These are phyloP conservation scores for Pardalotus punctatus DNA, from an alignment of 2,113 vertebrate genomes.

Conservation along the genomic window DNA sequence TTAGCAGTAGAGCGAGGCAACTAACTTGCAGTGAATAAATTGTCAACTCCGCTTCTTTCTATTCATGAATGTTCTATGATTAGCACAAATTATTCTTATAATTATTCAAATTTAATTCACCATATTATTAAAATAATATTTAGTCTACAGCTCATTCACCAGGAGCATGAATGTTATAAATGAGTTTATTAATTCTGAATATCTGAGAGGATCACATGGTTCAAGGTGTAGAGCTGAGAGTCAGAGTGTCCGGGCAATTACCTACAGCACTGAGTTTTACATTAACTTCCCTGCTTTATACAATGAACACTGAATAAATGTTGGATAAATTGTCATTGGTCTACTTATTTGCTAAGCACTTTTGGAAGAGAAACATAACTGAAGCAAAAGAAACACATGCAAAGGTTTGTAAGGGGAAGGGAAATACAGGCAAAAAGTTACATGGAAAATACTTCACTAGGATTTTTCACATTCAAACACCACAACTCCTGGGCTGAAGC, in stretches of 20 bases:
- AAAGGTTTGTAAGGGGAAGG: neutral
- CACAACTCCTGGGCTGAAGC: neutral
- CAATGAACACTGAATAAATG: neutral
- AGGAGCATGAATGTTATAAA: neutral
- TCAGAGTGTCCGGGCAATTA: neutral
- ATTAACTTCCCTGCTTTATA: neutral
- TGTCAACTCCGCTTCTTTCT: neutral
- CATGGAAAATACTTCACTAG: neutral
- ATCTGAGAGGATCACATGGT: neutral
- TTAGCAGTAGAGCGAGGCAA: neutral
- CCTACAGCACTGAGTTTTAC: neutral
- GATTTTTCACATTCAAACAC: neutral
- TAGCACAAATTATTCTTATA: conserved; percentile 26
- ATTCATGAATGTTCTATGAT: neutral
- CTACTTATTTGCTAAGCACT: neutral
- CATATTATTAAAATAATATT: conserved; percentile 29
- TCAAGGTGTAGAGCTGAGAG: conserved; percentile 7
- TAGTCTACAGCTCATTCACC: conserved; percentile 39
- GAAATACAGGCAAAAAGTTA: neutral
- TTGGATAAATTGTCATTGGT: neutral
- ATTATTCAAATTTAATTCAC: conserved; percentile 45
- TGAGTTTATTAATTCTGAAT: conserved; percentile 32
- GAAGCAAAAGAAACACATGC: neutral
- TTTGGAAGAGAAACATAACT: neutral
- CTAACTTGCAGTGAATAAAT: conserved; percentile 17